Conservation (phyloP, 2,113 vertebrate genomes). For the Tachysurus vachellii region DNA sequence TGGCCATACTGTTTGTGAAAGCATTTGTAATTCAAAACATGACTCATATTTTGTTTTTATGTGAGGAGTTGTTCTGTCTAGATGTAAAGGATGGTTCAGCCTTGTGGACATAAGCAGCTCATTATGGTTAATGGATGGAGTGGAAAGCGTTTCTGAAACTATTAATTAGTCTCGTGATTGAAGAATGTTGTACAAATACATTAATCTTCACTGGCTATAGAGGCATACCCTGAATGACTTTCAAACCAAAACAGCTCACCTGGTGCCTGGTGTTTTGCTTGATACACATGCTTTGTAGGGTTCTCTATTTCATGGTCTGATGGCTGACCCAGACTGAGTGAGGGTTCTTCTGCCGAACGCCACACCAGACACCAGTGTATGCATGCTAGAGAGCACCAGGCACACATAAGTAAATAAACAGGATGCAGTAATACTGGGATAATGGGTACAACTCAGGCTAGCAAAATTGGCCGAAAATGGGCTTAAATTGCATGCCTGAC, state of each 20-base stretch:
- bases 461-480: constrained; percentile 30
- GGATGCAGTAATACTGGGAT: constrained; percentile 14
- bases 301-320: constrained; percentile 14
- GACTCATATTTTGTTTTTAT: neutral
- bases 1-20: neutral
- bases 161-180: neutral
- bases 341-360: neutral
- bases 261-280: neutral
- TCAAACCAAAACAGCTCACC: neutral
- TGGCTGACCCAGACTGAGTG: neutral
- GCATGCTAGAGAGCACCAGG: neutral
- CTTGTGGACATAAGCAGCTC: neutral
- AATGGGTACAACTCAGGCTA: constrained; percentile 21
- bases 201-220: neutral
- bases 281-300: neutral
- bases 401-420: neutral
- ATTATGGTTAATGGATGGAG: neutral
- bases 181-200: too few species aligned
- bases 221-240: neutral
- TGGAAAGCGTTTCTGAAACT: neutral
- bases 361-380: neutral
- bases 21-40: neutral
- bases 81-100: neutral
- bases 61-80: neutral
- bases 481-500: constrained; percentile 29